Evolutionary conservation across 2,113 vertebrate genomes (phyloP), one percentile per base, ranked within the genome.

Genomic region (Otocyon megalotis): DNA sequence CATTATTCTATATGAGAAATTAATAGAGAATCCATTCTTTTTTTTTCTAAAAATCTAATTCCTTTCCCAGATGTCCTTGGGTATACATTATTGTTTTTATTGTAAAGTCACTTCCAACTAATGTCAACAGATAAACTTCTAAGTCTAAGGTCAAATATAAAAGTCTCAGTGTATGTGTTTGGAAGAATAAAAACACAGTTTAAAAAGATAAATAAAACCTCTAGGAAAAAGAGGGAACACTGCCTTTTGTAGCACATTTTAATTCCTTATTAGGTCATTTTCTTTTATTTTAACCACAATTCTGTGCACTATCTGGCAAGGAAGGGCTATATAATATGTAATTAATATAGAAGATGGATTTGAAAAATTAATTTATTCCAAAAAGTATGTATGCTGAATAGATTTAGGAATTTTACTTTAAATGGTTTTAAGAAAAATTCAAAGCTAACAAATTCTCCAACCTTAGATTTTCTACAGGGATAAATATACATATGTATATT

Each of bases 1-100:
- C 37, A 19, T 43, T 89, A 67, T 16, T 85, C 43, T 77, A 5
- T 37, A 76, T 86, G 60, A 94, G 37, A 94, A 87, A 88, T 96
- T 86, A 94, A 86, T 53, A 92, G 13, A 89, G 37, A 93, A 20
- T 24, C 50, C 22, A 63, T 67, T 67, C 56, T 35, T 89, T 85
- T 35, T 89, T 85, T 22, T 22, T 19, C 63, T 54, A 76, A 89
- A 95, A 89, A 94, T 58, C 15, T 30, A 84, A 60, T 79, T 88
- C 14, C 10, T 96, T 84, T 83, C 15, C 15, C 48, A 86, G 10
- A 76, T 87, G 7, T 22, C 32, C 3, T 5, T 54, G 32, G 58
- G 12, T 92, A 11, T 74, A 89, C 15, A 35, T 74, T 63, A 32
- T 14, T 81, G 2, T 11, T 94, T 89, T 86, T 3, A 5, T 30